Conservation (phyloP, 2,888 invertebrate species). For the Tubulanus polymorphus region DNA sequence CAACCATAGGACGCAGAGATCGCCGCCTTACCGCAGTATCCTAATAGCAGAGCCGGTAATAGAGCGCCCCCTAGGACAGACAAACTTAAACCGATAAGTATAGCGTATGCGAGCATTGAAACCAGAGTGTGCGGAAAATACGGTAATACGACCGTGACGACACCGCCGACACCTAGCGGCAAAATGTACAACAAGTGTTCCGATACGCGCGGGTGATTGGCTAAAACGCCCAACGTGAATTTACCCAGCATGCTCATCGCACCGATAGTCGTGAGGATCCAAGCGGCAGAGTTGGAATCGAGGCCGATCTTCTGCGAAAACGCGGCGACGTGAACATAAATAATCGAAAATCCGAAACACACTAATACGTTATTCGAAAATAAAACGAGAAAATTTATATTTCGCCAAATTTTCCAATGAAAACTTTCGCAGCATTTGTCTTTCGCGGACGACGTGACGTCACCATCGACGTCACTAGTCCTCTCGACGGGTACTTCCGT, state of each 20-base stretch:
- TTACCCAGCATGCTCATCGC: background rate
- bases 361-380: conserved; percentile 5
- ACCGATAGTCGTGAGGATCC: conserved; percentile 5
- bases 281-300: background rate
- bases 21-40: conserved; percentile 1
- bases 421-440: background rate
- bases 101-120: background rate
- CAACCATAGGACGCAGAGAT: conserved; percentile 5
- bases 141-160: conserved; percentile 2
- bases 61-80: background rate
- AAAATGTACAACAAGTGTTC: conserved; percentile 3
- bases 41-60: background rate
- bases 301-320: background rate
- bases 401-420: conserved; percentile 10
- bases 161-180: background rate
- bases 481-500: background rate
- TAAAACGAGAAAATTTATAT: conserved; percentile 12
- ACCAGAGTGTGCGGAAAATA: background rate
- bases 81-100: background rate
- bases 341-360: conserved; percentile 7
- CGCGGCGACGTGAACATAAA: conserved; percentile 8
- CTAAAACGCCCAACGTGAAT: conserved; percentile 1
- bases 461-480: no score
- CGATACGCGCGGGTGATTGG: background rate
- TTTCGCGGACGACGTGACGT: background rate